phyloP scores from a whole-genome alignment of 2,888 invertebrate genomes.

The Ichneumoninae sp. region DNA sequence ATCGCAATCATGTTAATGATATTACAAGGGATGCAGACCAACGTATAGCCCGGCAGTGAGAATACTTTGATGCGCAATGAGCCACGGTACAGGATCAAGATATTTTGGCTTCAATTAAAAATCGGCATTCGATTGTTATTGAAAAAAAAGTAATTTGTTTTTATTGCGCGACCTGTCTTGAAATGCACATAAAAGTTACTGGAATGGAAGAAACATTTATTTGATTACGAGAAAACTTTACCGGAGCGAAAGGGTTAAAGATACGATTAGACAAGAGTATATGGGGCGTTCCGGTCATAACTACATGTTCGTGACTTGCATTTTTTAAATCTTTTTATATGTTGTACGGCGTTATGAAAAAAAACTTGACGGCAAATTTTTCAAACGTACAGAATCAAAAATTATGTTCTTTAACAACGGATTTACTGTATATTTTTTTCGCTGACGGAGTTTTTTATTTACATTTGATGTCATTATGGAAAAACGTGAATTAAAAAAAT shows the following conservation, averaged over 20 bases:
- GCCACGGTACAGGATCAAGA: neutral
- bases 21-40: conserved; percentile 26
- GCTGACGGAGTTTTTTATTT: no score
- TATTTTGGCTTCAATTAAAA: neutral
- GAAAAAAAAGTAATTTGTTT: neutral
- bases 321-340: no score
- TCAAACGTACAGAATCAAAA: no score
- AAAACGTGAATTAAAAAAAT: no score
- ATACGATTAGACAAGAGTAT: neutral
- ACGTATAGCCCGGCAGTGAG: conserved; percentile 28
- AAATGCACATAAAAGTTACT: neutral
- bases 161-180: no score
- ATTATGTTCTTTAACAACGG: no score
- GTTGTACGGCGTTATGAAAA: no score
- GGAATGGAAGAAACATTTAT: neutral
- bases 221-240: neutral
- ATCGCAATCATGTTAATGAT: neutral
- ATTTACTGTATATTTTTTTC: no score
- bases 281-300: no score
- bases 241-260: neutral
- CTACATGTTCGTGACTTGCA: no score
- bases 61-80: neutral
- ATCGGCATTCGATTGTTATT: neutral
- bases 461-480: no score
- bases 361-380: no score